A percentile compares a stretch with the other conserved stretches of the same genome.
These are phyloP conservation scores for Sarcophaga rosellei DNA, from an alignment of 2,888 invertebrate species.

Conservation along the genomic window DNA sequence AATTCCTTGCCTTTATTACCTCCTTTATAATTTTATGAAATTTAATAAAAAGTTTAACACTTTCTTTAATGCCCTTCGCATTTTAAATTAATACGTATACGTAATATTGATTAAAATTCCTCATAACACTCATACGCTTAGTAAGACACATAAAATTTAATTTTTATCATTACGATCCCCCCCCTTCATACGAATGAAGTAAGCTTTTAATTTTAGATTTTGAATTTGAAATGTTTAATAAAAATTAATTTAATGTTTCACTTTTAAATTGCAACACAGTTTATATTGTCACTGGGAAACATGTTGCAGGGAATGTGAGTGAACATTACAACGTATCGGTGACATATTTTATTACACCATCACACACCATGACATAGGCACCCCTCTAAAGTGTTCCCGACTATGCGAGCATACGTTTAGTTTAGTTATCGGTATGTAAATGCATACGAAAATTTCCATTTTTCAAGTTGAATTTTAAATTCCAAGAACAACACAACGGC, in stretches of 20 bases:
- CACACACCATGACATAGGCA: conserved; percentile 3
- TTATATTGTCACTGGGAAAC: conserved; percentile 11
- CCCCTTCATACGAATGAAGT: too few species aligned
- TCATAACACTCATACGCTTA: conserved; percentile 33
- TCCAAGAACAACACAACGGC: conserved; percentile 19
- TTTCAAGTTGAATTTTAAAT: conserved; percentile 53
- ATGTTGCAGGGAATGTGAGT: too few species aligned
- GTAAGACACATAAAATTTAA: too few species aligned
- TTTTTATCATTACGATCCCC: neutral
- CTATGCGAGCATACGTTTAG: neutral
- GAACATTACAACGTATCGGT: neutral
- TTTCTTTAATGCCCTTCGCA: too few species aligned
- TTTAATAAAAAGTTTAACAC: too few species aligned
- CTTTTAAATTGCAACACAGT: conserved; percentile 42
- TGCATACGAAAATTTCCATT: conserved; percentile 54
- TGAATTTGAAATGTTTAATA: conserved; percentile 44
- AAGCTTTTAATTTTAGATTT: conserved; percentile 38
- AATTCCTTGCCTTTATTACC: too few species aligned
- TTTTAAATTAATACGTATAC: neutral
- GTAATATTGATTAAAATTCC: neutral
- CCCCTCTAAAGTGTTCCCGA: too few species aligned
- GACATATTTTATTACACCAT: conserved; percentile 50
- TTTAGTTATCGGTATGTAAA: neutral
- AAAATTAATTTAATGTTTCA: conserved; percentile 52
- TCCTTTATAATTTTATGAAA: too few species aligned